A percentile compares a stretch with the other conserved stretches of the same genome.
phyloP scores from a whole-genome alignment of 2,113 vertebrate species.

The Ciconia boyciana region DNA sequence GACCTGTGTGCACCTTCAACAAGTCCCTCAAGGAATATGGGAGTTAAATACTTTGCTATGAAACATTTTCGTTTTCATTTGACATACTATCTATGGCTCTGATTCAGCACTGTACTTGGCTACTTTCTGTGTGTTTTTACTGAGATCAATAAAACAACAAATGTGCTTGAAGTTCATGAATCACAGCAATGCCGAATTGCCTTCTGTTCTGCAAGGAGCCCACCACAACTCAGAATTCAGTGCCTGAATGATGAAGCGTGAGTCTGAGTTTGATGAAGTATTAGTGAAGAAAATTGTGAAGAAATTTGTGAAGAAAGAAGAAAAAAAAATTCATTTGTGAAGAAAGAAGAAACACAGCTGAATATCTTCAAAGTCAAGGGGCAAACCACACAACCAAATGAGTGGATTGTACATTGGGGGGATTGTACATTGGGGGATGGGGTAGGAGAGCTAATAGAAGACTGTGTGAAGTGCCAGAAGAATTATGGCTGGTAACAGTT shows the following conservation, averaged over 20 bases:
- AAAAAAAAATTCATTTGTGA: neutral
- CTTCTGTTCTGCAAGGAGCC: neutral
- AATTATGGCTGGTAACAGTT: neutral
- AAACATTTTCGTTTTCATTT: neutral
- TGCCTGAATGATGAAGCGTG: neutral
- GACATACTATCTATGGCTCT: neutral
- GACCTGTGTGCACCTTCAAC: neutral
- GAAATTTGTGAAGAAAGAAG: neutral
- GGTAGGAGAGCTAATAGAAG: neutral
- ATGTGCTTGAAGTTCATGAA: neutral
- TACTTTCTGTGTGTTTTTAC: neutral
- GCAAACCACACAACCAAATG: neutral
- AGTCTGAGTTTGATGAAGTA: neutral
- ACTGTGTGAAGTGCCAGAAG: neutral
- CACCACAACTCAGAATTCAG: neutral
- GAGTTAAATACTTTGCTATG: neutral
- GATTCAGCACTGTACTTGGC: neutral
- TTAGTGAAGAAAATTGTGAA: too few species aligned
- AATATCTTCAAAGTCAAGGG: neutral
- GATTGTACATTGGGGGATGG: fast-evolving
- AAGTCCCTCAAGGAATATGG: neutral
- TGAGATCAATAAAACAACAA: neutral
- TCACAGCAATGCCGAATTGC: neutral
- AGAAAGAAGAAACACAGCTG: neutral
- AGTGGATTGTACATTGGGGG: fast-evolving